Base-by-base conservation (phyloP, 2,113 vertebrate genomes). In the Charadrius vociferus region DNA sequence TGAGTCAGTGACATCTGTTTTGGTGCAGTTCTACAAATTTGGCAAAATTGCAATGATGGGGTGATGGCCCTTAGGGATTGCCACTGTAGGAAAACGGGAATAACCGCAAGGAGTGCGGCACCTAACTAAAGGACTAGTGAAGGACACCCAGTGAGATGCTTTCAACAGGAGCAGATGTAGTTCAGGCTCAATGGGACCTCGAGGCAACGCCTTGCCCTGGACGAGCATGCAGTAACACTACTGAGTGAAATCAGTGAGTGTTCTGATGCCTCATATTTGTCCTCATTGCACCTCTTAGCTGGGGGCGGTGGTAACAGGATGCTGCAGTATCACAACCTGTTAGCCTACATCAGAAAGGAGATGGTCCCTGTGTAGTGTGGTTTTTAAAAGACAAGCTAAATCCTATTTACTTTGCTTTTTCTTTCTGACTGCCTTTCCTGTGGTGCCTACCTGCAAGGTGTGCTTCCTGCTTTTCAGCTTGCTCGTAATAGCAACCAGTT, bases 191-290 rank as follows among this genome's bases (percentile, higher is more conserved):
- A 2, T 1, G 2, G 7, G 47, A 26, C 41, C 27, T 5, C 4
- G 7, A 58, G 39, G 73, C 26, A 71, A 49, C 1, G 1, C 32
- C 36, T 22, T 23, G 7, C 29, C 14, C 36, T 41, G 14, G 5
- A 1, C 3, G 12, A 73, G 26, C 21, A 9, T 0, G 0, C 24
- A 53, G 2, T 11, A 70, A 23, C 23, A 7, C 32, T 3, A 3
- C 30, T 2, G 14, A 58, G 52, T 1, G 27, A 19, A 18, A 32
- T 6, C 65, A 11, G 71, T 1, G 34, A n/a, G 4, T 16, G 10
- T 16, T 73, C 41, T 36, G 36, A 10, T 5, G 18, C 39, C 52
- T 73, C 1, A 0, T 3, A 2, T 30, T 80, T 58, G 30, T 24
- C 58, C 67, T 23, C 7, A 1, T 11, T 6, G 2, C 9, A 11